phyloP scores from a whole-genome alignment of 1,140 invertebrate genomes.

The Argopecten irradians region DNA sequence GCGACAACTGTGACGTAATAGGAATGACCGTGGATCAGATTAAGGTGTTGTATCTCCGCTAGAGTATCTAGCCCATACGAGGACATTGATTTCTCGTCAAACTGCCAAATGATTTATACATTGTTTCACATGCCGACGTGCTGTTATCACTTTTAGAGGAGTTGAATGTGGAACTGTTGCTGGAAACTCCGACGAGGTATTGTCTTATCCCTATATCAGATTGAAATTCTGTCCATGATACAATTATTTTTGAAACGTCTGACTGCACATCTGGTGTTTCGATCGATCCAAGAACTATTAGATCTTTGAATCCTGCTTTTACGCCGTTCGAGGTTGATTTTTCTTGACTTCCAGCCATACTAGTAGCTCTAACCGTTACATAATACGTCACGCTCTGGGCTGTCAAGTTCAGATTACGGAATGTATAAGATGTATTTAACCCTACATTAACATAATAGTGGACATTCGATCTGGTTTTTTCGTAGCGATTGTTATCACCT shows the following conservation, averaged over 20 bases:
- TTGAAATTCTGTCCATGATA: slow-evolving; percentile 51
- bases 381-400: slow-evolving; percentile 56
- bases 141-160: slow-evolving; percentile 25
- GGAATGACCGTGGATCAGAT: slow-evolving; percentile 35
- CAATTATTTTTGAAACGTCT: slow-evolving; percentile 36
- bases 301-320: slow-evolving; percentile 52
- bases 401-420: slow-evolving; percentile 54
- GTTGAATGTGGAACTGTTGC: not conserved
- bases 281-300: slow-evolving; percentile 47
- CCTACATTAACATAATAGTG: slow-evolving; percentile 57
- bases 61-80: slow-evolving; percentile 40
- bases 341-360: slow-evolving; percentile 54
- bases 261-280: slow-evolving; percentile 42
- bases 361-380: slow-evolving; percentile 58
- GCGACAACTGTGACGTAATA: slow-evolving; percentile 51
- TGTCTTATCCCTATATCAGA: slow-evolving; percentile 56
- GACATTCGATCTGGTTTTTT: slow-evolving; percentile 46
- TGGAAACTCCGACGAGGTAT: slow-evolving; percentile 45
- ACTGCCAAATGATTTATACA: slow-evolving; percentile 3
- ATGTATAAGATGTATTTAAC: slow-evolving; percentile 48
- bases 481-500: slow-evolving; percentile 51
- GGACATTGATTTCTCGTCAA: slow-evolving; percentile 21
- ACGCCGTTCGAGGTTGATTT: slow-evolving; percentile 59
- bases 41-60: slow-evolving; percentile 27
- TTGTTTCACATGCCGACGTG: slow-evolving; percentile 26